These are phyloP conservation scores for Hydropsyche betteni DNA, from an alignment of 2,888 invertebrate genomes.

Conservation along the genomic window DNA sequence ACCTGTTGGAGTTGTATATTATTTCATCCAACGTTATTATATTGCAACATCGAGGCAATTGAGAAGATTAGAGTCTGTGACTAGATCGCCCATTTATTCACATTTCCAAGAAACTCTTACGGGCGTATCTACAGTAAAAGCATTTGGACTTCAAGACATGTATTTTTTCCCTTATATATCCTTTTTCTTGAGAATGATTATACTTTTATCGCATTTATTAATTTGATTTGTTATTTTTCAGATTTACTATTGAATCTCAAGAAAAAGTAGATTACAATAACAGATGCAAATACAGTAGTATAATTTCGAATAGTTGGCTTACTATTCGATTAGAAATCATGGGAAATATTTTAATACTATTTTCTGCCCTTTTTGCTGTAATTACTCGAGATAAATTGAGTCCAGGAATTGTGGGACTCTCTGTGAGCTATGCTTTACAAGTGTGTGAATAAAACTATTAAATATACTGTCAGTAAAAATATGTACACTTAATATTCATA, in stretches of 20 bases:
- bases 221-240: slow-evolving; percentile 52
- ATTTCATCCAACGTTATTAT: slow-evolving; percentile 92
- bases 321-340: slow-evolving; percentile 95
- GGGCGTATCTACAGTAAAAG: slow-evolving; percentile 85
- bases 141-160: slow-evolving; percentile 79
- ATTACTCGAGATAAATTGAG: slow-evolving; percentile 75
- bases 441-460: slow-evolving; percentile 58
- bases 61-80: slow-evolving; percentile 92
- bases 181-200: not conserved
- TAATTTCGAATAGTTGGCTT: slow-evolving; percentile 95
- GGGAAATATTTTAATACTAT: slow-evolving; percentile 94
- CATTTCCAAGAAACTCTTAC: slow-evolving; percentile 96
- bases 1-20: slow-evolving; percentile 83
- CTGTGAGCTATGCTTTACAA: slow-evolving; percentile 87
- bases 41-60: slow-evolving; percentile 93
- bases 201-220: no score
- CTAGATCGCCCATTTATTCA: slow-evolving; percentile 95
- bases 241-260: slow-evolving; percentile 91
- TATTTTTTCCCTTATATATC: slow-evolving; percentile 50
- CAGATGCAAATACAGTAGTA: slow-evolving; percentile 90
- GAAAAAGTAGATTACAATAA: slow-evolving; percentile 91
- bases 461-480: not conserved
- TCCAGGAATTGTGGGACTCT: slow-evolving; percentile 87
- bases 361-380: slow-evolving; percentile 93
- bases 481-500: not conserved